Conservation (phyloP, 2,113 vertebrate species). For the Sorex araneus region DNA sequence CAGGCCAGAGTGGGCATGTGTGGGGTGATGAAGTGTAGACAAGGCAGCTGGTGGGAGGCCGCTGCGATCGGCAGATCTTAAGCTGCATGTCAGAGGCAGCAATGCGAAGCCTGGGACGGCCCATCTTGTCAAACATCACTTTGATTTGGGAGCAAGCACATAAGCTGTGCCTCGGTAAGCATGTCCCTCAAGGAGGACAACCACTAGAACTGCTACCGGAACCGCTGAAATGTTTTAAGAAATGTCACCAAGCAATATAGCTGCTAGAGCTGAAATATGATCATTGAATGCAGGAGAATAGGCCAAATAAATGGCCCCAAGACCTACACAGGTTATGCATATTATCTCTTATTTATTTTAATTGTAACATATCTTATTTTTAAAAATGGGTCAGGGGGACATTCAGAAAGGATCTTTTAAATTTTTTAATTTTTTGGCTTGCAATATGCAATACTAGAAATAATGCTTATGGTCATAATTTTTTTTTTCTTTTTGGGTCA, state of each 20-base stretch:
- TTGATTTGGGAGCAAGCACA: not conserved
- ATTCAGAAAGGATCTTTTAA: too few species aligned
- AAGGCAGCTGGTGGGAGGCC: constrained; percentile 18
- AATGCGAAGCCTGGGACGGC: not conserved
- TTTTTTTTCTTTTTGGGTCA: too few species aligned
- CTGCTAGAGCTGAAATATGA: not conserved
- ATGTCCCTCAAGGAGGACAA: not conserved
- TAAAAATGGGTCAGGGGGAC: too few species aligned
- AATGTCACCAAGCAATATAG: constrained; percentile 35
- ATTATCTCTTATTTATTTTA: too few species aligned
- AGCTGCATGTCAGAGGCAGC: fast-evolving
- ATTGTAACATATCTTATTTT: too few species aligned
- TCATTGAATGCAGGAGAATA: constrained; percentile 61
- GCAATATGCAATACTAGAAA: too few species aligned
- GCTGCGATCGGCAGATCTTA: not conserved
- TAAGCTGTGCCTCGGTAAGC: not conserved
- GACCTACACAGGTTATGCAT: not conserved
- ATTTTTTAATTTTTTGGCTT: too few species aligned
- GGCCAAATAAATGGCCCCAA: not conserved
- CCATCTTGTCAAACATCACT: not conserved
- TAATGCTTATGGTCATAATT: too few species aligned
- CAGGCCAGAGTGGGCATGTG: constrained; percentile 43
- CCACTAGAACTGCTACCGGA: not conserved
- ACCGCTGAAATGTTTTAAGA: constrained; percentile 31
- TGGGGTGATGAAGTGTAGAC: constrained; percentile 46